Percentiles rank a stretch among this genome's conserved stretches.
These are phyloP conservation scores for Zalophus californianus DNA, from an alignment of 2,797 vertebrate genomes.

Conservation along the genomic window DNA sequence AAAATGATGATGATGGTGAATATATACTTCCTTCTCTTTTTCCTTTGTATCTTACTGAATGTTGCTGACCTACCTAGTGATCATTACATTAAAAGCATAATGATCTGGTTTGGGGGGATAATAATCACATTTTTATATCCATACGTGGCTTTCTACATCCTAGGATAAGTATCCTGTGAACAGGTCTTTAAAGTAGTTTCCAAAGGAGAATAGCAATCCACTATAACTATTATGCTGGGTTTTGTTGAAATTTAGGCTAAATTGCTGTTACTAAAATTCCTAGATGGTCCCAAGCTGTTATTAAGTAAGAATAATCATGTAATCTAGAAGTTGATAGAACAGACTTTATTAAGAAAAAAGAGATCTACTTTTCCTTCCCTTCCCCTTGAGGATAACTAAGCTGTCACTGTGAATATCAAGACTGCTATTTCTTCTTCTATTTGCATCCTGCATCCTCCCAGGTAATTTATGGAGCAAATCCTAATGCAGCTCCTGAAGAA, in stretches of 20 bases:
- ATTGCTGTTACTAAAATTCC: slow-evolving; percentile 45
- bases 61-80: not conserved
- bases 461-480: slow-evolving; percentile 56
- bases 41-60: not conserved
- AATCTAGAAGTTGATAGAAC: not conserved
- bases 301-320: not conserved
- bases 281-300: not conserved
- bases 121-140: not conserved
- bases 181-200: slow-evolving; percentile 56
- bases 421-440: slow-evolving; percentile 36
- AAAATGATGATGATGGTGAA: not conserved
- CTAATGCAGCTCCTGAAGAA: slow-evolving; percentile 26
- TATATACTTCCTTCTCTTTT: not conserved
- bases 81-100: slow-evolving; percentile 30
- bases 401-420: slow-evolving; percentile 32
- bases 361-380: not conserved
- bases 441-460: slow-evolving; percentile 40
- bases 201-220: slow-evolving; percentile 36
- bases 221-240: not conserved
- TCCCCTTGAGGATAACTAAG: slow-evolving; percentile 37
- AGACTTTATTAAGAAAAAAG: slow-evolving; percentile 15
- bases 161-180: not conserved
- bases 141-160: not conserved
- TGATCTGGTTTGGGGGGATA: not conserved
- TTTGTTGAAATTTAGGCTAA: slow-evolving; percentile 29